Evolutionary conservation across 2,888 invertebrate species (phyloP).

Genomic region (Lumbricus terrestris): DNA sequence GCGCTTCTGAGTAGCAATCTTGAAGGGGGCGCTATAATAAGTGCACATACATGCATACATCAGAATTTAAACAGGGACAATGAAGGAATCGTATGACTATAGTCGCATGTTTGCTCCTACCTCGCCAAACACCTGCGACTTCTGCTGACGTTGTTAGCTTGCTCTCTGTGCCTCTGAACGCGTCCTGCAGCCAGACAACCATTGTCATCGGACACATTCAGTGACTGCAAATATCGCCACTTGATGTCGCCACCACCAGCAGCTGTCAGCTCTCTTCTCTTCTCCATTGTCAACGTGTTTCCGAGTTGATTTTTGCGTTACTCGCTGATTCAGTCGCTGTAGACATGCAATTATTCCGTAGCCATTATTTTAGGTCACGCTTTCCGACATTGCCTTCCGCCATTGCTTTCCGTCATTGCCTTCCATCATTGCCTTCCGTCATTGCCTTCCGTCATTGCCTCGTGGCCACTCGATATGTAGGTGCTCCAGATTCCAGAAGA

Average conservation of each 20-base stretch:
- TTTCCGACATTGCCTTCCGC: too few species aligned
- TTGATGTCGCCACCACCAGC: background rate
- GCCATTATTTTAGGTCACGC: background rate
- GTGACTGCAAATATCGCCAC: background rate
- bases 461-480: background rate
- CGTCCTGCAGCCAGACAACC: too few species aligned
- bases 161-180: too few species aligned
- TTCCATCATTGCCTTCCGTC: too few species aligned
- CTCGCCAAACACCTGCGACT: background rate
- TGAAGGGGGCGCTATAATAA: too few species aligned
- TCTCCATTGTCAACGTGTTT: constrained; percentile 3
- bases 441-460: constrained; percentile 3
- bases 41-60: too few species aligned
- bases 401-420: too few species aligned
- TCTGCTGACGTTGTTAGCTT: background rate
- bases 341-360: background rate
- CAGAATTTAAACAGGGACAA: too few species aligned
- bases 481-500: background rate
- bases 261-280: background rate
- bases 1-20: too few species aligned
- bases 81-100: background rate
- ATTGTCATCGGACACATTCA: background rate
- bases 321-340: background rate
- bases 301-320: background rate
- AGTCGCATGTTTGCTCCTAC: background rate